Evolutionary conservation across 2,113 vertebrate genomes (phyloP).

Genomic region (Chamaea fasciata): DNA sequence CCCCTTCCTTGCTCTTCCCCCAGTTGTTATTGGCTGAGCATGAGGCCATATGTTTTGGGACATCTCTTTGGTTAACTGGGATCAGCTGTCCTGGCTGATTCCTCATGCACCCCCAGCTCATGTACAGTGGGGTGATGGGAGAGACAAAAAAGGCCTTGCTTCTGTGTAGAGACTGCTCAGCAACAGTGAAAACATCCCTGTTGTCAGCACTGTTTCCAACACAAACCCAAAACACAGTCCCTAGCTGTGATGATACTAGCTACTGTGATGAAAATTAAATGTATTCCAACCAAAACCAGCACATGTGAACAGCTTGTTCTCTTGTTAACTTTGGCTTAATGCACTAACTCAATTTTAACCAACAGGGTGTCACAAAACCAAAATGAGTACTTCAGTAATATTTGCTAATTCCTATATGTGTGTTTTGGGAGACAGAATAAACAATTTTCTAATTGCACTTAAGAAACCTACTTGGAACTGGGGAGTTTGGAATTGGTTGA

Average conservation of each 20-base stretch:
- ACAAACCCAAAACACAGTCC: neutral
- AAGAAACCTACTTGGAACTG: neutral
- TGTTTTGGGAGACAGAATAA: neutral
- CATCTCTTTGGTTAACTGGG: neutral
- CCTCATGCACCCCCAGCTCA: neutral
- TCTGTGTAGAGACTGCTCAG: neutral
- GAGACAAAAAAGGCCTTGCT: neutral
- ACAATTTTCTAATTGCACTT: neutral
- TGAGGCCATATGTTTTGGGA: neutral
- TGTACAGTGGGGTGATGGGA: neutral
- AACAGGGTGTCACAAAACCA: neutral
- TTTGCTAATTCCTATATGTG: neutral
- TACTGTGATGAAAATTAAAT: neutral
- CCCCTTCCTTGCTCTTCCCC: neutral
- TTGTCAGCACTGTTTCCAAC: neutral
- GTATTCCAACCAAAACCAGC: neutral
- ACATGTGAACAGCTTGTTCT: neutral
- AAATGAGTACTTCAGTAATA: neutral
- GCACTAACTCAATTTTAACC: neutral
- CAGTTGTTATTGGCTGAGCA: neutral
- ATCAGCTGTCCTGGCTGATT: neutral
- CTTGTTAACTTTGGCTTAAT: neutral
- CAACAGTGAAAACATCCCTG: no score
- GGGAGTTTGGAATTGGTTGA: neutral
- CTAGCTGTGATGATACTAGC: no score